Conservation (phyloP, 2,797 vertebrate species). For the Dromococcyx pavoninus region DNA sequence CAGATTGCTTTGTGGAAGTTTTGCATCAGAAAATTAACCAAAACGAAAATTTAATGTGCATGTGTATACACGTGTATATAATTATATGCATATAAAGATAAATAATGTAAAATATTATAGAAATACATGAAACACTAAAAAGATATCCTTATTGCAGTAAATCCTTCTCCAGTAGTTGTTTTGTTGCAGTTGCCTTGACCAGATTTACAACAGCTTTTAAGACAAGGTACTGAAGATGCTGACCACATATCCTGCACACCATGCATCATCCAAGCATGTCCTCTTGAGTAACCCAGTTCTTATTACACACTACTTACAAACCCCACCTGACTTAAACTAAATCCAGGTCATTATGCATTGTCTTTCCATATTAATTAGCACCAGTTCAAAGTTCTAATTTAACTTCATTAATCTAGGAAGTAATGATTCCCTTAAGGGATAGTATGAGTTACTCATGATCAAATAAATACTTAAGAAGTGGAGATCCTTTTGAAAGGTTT, state of each 20-base stretch:
- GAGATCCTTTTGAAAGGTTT: neutral
- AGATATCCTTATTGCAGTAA: neutral
- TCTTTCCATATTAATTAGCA: neutral
- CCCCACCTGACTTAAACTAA: neutral
- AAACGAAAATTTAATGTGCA: neutral
- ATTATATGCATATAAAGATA: neutral
- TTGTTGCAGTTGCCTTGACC: neutral
- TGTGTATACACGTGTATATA: neutral
- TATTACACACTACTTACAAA: neutral
- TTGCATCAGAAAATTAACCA: neutral
- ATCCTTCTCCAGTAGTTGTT: neutral
- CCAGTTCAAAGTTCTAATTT: neutral
- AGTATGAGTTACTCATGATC: neutral
- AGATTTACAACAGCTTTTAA: neutral
- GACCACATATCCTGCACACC: neutral
- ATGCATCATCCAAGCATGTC: neutral
- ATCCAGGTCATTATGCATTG: neutral
- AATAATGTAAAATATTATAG: fast-evolving
- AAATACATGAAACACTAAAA: neutral
- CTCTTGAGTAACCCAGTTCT: neutral
- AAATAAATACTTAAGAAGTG: neutral
- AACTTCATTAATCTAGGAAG: neutral
- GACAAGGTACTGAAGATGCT: neutral
- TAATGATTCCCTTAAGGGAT: neutral
- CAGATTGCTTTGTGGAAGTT: neutral